Evolutionary conservation across 2,113 vertebrate genomes (phyloP), one percentile per base, ranked within the genome.

Genomic region (Actenoides hombroni): DNA sequence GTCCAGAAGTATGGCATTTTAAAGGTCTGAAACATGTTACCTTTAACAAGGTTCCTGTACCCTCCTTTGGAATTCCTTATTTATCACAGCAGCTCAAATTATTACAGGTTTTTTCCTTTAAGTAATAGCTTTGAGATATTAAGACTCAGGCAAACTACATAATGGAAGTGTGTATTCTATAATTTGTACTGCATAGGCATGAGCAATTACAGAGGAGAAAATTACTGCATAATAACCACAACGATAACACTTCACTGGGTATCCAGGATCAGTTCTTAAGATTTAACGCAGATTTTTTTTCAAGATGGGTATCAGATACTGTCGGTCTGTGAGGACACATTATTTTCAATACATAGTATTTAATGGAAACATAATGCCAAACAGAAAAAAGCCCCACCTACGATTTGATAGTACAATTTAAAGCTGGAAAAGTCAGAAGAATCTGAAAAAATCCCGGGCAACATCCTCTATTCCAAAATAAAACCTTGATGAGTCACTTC

Each of bases 311-410:
- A 31, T 61, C 54, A 70, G 37, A 77, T 37, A 53, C 16, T 40
- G 46, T 24, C 0, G 0, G 13, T 70, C 53, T 76, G n/a, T 48
- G 21, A 87, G 37, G 56, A 37, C 29, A 79, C 4, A 33, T 54
- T 21, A 35, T 74, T 90, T 89, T 76, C 59, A 65, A 71, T 68
- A 71, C 4, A 48, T 5, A 8, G 25, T 84, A 68, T 78, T 93
- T 68, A 82, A 65, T 35, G 31, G n/a, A 94, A 96, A 75, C 51
- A 20, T 8, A 75, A 77, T 19, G 48, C 16, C 42, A 64, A 92
- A 86, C n/a, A 86, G 51, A 88, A 92, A 92, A 93, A 8, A 84
- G 49, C 56, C 92, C 28, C 42, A 88, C 35, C 48, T 71, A 53
- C 39, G 40, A 93, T 40, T 57, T 65, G 53, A 76, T 8, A 68